Percentiles rank a stretch among this genome's conserved stretches.
Evolutionary conservation across 2,797 vertebrate genomes (phyloP).

Genomic region (Tachyglossus aculeatus): DNA sequence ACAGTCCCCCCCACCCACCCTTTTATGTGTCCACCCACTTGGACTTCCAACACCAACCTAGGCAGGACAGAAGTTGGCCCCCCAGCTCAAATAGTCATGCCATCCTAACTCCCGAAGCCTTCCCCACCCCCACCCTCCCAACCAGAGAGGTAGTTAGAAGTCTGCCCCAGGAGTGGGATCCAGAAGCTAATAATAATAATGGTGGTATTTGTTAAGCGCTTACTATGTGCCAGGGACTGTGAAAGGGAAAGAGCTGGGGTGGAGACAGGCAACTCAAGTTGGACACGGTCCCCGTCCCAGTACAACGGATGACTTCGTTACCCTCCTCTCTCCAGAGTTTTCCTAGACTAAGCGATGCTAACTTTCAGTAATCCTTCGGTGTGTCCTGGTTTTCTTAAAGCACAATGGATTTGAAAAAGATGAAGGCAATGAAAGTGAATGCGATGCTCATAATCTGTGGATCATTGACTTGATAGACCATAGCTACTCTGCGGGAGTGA

Average conservation of each 20-base stretch:
- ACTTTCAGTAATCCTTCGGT: not conserved
- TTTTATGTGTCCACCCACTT: too few relatives aligned
- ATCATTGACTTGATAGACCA: not conserved
- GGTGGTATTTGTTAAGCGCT: too few relatives aligned
- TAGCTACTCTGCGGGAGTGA: not conserved
- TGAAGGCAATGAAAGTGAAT: not conserved
- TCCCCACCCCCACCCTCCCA: not conserved
- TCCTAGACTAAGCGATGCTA: not conserved
- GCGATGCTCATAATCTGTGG: slow-evolving; percentile 20
- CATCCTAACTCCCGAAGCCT: not conserved
- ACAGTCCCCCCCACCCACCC: too few relatives aligned
- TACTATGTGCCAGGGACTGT: too few relatives aligned
- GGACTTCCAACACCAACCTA: too few relatives aligned
- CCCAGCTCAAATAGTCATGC: too few relatives aligned
- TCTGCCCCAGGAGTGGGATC: slow-evolving; percentile 8
- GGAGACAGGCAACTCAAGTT: not conserved
- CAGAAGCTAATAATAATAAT: too few relatives aligned
- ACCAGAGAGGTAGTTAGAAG: not conserved
- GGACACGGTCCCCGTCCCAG: too few relatives aligned
- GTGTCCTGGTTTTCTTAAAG: slow-evolving; percentile 15
- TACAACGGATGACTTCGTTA: not conserved
- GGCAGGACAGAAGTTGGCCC: too few relatives aligned
- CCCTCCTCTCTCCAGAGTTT: not conserved
- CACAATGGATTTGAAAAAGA: not conserved
- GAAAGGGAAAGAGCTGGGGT: too few relatives aligned